phyloP scores from a whole-genome alignment of 2,113 vertebrate genomes.

The Pygoscelis adeliae region DNA sequence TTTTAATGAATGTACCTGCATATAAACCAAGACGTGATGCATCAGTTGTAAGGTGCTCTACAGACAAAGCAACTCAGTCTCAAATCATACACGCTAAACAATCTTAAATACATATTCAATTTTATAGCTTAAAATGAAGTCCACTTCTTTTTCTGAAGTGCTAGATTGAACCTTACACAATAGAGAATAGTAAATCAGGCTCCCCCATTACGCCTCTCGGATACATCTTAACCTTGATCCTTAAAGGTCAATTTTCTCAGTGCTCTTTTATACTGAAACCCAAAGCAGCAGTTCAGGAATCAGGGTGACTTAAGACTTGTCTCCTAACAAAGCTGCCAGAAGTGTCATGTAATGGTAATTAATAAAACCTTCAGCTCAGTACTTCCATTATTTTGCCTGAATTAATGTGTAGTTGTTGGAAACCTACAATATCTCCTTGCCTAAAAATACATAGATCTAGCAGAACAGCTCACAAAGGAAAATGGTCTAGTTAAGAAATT shows the following conservation, averaged over 20 bases:
- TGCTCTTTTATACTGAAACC: background rate
- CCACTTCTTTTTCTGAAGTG: background rate
- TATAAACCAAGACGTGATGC: background rate
- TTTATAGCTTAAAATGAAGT: background rate
- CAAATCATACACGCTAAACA: background rate
- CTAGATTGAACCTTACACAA: background rate
- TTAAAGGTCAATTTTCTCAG: background rate
- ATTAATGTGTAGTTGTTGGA: background rate
- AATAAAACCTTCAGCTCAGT: background rate
- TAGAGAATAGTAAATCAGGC: background rate
- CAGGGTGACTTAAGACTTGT: background rate
- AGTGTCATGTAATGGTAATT: background rate
- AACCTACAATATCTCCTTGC: background rate
- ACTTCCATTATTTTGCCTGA: background rate
- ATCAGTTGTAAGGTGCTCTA: background rate
- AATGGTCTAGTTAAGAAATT: background rate
- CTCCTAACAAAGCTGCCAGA: background rate
- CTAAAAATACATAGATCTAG: background rate
- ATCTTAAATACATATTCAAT: background rate
- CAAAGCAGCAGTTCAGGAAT: background rate
- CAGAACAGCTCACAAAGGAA: background rate
- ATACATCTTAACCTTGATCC: background rate
- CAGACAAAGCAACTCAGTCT: background rate
- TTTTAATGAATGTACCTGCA: conserved; percentile 94
- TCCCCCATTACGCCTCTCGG: background rate